Conservation (phyloP, 2,797 vertebrate genomes). For the Anabas testudineus region DNA sequence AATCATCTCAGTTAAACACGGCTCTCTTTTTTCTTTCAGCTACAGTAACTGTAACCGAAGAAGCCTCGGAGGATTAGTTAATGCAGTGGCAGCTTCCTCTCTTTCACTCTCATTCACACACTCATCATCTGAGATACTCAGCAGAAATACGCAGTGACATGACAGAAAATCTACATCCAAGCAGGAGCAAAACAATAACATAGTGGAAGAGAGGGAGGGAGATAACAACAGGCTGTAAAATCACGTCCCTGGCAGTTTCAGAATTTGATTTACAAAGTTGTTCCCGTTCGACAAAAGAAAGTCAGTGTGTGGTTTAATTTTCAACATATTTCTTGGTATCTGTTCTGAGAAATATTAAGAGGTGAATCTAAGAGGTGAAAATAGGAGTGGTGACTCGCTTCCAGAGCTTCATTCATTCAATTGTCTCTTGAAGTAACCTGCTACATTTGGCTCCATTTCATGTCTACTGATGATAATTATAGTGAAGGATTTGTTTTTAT, state of each 20-base stretch:
- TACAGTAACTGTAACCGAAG: constrained; percentile 63
- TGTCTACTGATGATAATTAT: too few relatives aligned
- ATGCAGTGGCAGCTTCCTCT: constrained; percentile 61
- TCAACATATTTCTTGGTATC: too few relatives aligned
- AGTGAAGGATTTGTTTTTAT: too few relatives aligned
- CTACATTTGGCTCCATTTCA: too few relatives aligned
- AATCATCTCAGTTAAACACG: constrained; percentile 49
- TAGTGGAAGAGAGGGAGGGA: not conserved
- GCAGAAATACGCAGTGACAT: constrained; percentile 34
- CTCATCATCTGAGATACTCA: constrained; percentile 30
- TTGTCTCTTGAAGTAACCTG: too few relatives aligned
- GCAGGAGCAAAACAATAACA: constrained; percentile 13
- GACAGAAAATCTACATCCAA: constrained; percentile 29
- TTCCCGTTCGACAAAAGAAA: too few relatives aligned
- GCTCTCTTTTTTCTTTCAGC: constrained; percentile 35
- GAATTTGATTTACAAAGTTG: not conserved
- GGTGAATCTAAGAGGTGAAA: too few relatives aligned
- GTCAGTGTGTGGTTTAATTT: too few relatives aligned
- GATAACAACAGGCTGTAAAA: not conserved
- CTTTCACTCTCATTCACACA: constrained; percentile 37
- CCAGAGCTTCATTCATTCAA: too few relatives aligned
- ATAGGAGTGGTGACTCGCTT: too few relatives aligned
- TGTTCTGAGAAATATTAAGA: too few relatives aligned
- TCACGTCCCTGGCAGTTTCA: not conserved
- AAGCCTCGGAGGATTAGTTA: constrained; percentile 61